Conservation (phyloP, 2,113 vertebrate species). For the Phyllopteryx taeniolatus region DNA sequence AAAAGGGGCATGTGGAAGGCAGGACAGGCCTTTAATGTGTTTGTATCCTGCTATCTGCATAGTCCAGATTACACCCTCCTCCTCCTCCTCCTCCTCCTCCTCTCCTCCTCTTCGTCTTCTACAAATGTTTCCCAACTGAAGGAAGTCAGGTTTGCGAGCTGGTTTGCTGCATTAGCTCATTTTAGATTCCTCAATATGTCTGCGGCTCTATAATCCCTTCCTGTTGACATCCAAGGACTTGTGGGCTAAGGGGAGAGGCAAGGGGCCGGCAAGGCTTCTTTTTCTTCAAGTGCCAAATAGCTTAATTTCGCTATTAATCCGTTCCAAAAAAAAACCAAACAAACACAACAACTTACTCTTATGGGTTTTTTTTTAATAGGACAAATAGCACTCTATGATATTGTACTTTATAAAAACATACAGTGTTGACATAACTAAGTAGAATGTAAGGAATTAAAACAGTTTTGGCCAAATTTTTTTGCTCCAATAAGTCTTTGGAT, state of each 20-base stretch:
- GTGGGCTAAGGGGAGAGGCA: slow-evolving; percentile 4
- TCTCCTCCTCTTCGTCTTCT: slow-evolving; percentile 53
- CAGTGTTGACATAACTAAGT: too few relatives aligned
- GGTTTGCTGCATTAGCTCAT: slow-evolving; percentile 67
- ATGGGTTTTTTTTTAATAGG: too few relatives aligned
- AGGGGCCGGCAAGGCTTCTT: too few relatives aligned
- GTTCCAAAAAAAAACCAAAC: too few relatives aligned
- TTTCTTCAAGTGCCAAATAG: slow-evolving; percentile 30
- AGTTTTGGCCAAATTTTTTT: too few relatives aligned
- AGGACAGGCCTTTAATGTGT: slow-evolving; percentile 60
- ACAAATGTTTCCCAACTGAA: slow-evolving; percentile 60
- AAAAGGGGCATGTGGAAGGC: slow-evolving; percentile 47
- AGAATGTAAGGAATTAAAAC: too few relatives aligned
- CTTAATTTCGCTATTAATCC: slow-evolving; percentile 13
- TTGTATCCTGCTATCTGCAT: slow-evolving; percentile 61
- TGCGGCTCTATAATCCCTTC: slow-evolving; percentile 62
- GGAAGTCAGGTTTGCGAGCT: slow-evolving; percentile 61
- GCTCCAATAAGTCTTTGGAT: too few relatives aligned
- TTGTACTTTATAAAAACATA: too few relatives aligned
- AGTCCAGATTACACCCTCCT: slow-evolving; percentile 62
- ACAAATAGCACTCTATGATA: too few relatives aligned
- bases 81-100: slow-evolving; percentile 6
- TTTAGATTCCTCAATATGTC: slow-evolving; percentile 48
- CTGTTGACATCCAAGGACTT: slow-evolving; percentile 62
- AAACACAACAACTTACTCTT: too few relatives aligned